These are phyloP conservation scores for Pseudocheirus occidentalis DNA, from an alignment of 2,797 vertebrate species.

Conservation along the genomic window DNA sequence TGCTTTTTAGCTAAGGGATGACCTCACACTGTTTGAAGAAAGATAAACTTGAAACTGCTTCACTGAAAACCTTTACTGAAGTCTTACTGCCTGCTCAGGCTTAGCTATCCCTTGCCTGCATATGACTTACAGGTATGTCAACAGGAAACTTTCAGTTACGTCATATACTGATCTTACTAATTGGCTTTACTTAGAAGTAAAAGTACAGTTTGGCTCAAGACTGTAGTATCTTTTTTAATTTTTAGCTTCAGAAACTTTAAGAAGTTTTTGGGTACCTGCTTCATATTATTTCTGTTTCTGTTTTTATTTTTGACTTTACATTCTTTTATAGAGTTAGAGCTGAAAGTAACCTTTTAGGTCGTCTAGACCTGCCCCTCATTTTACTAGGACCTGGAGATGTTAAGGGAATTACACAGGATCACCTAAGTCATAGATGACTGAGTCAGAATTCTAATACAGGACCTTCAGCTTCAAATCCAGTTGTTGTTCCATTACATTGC, in stretches of 20 bases:
- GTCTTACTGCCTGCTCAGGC: slow-evolving; percentile 29
- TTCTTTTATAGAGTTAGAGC: background rate
- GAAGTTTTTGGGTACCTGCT: background rate
- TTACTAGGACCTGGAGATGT: background rate
- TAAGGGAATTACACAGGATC: background rate
- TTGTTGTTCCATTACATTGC: background rate
- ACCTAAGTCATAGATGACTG: background rate
- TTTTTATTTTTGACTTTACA: slow-evolving; percentile 16
- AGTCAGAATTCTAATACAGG: background rate
- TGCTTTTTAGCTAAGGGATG: slow-evolving; percentile 41
- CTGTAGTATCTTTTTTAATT: background rate
- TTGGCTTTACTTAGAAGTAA: slow-evolving; percentile 36
- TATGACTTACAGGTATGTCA: slow-evolving; percentile 58
- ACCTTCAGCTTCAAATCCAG: background rate
- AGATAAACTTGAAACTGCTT: slow-evolving; percentile 8
- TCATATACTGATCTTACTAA: background rate
- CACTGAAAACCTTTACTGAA: slow-evolving; percentile 34
- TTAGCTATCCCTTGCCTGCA: slow-evolving; percentile 44
- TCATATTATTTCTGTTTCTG: background rate
- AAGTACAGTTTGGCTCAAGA: background rate
- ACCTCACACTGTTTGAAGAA: background rate
- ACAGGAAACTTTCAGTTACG: background rate
- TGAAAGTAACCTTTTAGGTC: background rate
- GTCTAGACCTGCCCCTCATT: background rate
- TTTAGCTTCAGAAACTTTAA: background rate